Evolutionary conservation across 2,797 vertebrate genomes (phyloP).

Genomic region (Gymnocypris eckloni): DNA sequence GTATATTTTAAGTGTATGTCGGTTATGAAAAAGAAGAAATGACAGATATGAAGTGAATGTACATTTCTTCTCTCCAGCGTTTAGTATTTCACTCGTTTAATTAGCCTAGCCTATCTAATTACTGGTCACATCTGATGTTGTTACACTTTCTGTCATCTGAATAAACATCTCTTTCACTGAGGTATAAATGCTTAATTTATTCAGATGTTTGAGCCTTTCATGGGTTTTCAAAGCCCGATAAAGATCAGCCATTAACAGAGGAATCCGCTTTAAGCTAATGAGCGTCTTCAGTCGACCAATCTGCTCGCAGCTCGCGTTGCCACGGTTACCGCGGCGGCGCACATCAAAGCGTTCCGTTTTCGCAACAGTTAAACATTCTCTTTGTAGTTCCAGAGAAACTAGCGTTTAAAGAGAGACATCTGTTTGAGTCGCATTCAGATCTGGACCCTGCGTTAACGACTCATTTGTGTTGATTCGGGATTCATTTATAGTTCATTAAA

Average conservation of each 20-base stretch:
- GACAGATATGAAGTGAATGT: background rate
- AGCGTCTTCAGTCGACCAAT: constrained; percentile 32
- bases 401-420: constrained; percentile 27
- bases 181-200: background rate
- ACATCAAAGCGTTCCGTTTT: constrained; percentile 20
- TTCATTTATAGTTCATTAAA: background rate
- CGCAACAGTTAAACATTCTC: background rate
- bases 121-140: background rate
- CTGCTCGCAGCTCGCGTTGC: background rate
- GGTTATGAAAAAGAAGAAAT: background rate
- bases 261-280: background rate
- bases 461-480: background rate
- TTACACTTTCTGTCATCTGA: background rate
- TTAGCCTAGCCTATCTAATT: background rate
- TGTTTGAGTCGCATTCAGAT: background rate
- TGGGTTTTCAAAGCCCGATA: constrained; percentile 4
- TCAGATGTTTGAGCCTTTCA: background rate
- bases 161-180: background rate
- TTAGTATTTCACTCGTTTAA: background rate
- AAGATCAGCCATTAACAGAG: background rate
- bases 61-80: background rate
- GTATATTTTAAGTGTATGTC: too few species aligned
- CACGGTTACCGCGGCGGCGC: constrained; percentile 21
- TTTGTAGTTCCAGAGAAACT: constrained; percentile 22
- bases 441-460: background rate